Evolutionary conservation across 2,797 vertebrate genomes (phyloP), one percentile per base, ranked within the genome.

Genomic region (Sebastes nivosus): DNA sequence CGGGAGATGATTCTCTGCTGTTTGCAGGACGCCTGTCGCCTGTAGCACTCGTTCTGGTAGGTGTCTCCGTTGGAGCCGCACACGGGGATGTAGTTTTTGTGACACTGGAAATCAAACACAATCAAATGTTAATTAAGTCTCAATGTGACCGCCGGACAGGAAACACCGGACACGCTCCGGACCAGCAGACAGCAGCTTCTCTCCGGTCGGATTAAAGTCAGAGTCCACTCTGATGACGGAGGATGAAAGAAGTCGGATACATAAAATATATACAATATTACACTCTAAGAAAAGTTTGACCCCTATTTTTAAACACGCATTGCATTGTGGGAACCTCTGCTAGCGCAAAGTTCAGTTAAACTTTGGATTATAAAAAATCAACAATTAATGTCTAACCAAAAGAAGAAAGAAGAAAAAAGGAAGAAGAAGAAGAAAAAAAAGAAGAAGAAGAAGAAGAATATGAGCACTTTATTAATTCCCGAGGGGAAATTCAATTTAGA

Each of bases 1-100:
- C 97, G 89, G 46, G 96, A 95, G 96, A 99, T 97, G 86, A 97
- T 95, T 72, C 96, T 95, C 94, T 99, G 98, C 91, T 98, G 97
- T 80, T 97, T 98, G 95, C 98, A 99, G 91, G 97, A 95, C 75
- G 97, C 97, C 94, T 97, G 97, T 83, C 96, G 96, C 91, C 98
- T 93, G 94, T 97, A 98, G 92, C 98, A 99, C 88, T 99, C 97
- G 65, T 98, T 99, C 95, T 99, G 98, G 92, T 98, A 99, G 77
- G 98, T 98, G 95, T 99, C 97, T 84, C 97, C 98, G 80, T 99
- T 99, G 69, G 98, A 99, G 81, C 97, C 98, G 91, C 98, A 99
- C 89, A 99, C 98, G 0, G 98, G 97, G 76, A 97, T 95, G 90
- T 98, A 99, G 94, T 97, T 97, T 83, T 97, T 98, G 86, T 97